Percentiles rank a stretch among this genome's conserved stretches.
Evolutionary conservation across 2,797 vertebrate species (phyloP).

Genomic region (Rhynchotus rufescens): DNA sequence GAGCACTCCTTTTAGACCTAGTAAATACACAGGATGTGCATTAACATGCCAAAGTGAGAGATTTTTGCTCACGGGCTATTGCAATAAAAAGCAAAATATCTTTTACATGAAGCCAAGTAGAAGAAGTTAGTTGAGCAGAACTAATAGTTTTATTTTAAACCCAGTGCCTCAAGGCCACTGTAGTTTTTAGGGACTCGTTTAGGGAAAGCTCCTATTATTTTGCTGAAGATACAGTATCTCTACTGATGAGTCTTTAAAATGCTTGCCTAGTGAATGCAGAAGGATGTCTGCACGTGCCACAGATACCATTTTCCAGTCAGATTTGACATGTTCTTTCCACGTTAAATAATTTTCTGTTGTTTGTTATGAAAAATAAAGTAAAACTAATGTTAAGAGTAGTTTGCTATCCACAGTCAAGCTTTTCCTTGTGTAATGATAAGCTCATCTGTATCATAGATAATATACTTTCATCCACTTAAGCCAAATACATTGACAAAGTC

Average conservation of each 20-base stretch:
- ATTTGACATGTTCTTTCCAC: background rate
- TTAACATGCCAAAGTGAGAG: background rate
- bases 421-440: background rate
- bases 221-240: background rate
- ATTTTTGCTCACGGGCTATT: background rate
- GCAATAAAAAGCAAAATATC: background rate
- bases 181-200: background rate
- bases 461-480: no score
- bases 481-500: no score
- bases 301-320: background rate
- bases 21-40: background rate
- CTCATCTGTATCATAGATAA: background rate
- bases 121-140: background rate
- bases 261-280: background rate
- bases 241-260: background rate
- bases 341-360: background rate
- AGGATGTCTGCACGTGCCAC: background rate
- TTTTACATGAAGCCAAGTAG: background rate
- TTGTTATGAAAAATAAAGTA: background rate
- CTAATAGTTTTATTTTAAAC: background rate
- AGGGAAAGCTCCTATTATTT: background rate
- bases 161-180: background rate
- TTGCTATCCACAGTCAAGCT: background rate
- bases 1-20: background rate
- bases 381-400: background rate